Conservation (phyloP, 2,888 invertebrate species). For the Heliconius erato region DNA sequence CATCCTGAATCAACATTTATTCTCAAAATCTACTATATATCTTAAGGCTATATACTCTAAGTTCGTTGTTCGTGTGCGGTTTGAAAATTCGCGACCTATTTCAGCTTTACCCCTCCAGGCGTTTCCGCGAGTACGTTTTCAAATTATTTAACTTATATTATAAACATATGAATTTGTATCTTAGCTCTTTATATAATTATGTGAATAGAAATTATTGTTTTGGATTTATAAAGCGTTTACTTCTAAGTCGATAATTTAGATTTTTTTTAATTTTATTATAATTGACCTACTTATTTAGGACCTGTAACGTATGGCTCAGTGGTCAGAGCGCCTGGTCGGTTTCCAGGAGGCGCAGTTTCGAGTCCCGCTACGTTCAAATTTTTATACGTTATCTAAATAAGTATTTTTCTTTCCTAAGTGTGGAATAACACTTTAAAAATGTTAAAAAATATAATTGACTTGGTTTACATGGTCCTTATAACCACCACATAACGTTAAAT, state of each 20-base stretch:
- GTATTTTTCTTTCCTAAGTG: too few relatives aligned
- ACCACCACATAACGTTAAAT: neutral
- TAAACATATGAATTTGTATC: slow-evolving; percentile 18
- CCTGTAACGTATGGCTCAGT: too few relatives aligned
- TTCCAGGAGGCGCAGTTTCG: too few relatives aligned
- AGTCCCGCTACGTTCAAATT: too few relatives aligned
- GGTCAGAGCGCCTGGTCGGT: too few relatives aligned
- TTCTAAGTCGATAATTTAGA: too few relatives aligned
- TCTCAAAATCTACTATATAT: neutral
- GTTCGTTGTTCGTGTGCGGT: slow-evolving; percentile 20
- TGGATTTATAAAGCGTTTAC: neutral
- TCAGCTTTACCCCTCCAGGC: slow-evolving; percentile 39
- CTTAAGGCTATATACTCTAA: neutral
- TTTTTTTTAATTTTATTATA: too few relatives aligned
- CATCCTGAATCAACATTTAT: slow-evolving; percentile 25
- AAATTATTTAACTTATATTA: slow-evolving; percentile 18
- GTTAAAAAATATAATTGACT: too few relatives aligned
- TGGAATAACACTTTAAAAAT: too few relatives aligned
- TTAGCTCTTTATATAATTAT: neutral
- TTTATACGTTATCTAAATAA: too few relatives aligned
- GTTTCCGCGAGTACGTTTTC: slow-evolving; percentile 41
- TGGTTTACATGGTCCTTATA: neutral
- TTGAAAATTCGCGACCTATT: slow-evolving; percentile 36
- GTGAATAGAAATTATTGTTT: neutral
- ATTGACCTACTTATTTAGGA: too few relatives aligned